A percentile compares a stretch with the other conserved stretches of the same genome.
phyloP scores from a whole-genome alignment of 2,113 vertebrate species.

The Cyprinodon variegatus region DNA sequence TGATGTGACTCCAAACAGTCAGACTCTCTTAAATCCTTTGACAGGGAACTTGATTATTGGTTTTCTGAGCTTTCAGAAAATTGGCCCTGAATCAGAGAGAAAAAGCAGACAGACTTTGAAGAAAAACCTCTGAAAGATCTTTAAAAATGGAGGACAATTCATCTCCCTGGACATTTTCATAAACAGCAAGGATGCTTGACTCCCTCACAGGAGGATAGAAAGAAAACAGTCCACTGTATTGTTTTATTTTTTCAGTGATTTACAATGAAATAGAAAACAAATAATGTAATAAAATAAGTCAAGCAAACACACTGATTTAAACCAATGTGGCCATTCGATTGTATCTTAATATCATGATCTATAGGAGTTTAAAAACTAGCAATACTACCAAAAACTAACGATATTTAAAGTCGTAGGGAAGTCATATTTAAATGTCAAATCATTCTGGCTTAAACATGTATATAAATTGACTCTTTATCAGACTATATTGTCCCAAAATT shows the following conservation, averaged over 20 bases:
- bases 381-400: too few species aligned
- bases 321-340: neutral
- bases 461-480: too few species aligned
- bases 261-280: neutral
- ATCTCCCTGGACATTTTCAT: neutral
- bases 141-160: neutral
- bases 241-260: neutral
- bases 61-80: neutral
- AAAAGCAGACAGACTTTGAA: neutral
- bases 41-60: neutral
- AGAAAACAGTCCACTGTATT: neutral
- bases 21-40: neutral
- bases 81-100: neutral
- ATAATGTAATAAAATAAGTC: neutral
- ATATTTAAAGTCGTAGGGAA: too few species aligned
- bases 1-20: neutral
- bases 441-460: too few species aligned
- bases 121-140: neutral
- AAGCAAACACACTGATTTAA: neutral
- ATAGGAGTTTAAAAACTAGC: too few species aligned
- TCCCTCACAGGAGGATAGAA: neutral
- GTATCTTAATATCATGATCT: neutral
- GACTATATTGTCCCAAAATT: too few species aligned
- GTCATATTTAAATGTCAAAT: too few species aligned
- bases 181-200: neutral